Base-by-base conservation (phyloP, 2,888 invertebrate genomes). In the Nysson spinosus region DNA sequence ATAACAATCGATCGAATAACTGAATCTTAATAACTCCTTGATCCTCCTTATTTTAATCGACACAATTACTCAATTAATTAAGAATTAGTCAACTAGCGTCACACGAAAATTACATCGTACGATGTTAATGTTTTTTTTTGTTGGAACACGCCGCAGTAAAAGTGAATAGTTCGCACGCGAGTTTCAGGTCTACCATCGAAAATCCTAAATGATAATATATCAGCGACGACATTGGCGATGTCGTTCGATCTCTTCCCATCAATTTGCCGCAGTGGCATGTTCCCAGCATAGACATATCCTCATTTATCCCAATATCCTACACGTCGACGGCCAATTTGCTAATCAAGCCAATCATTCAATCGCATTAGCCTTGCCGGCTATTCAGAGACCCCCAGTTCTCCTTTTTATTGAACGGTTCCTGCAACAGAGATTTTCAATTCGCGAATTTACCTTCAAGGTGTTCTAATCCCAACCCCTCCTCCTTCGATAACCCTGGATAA, bases 331-430 rank as follows among this genome's bases (percentile, higher is more conserved):
- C 71, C 84, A 86, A 85, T 86, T 86, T 85, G 77, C 83, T 83
- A 86, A 86, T 86, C 79, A 78, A 83, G 81, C 82, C 84, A 85
- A 86, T 86, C 85, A 84, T 84, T 79, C 85, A 83, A 85, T 85
- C 82, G 80, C 79, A 83, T 85, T 85, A 86, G 85, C 85, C 86
- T 86, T 85, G 86, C 80, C 76, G 76, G 72, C 73, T 77, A 81
- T 79, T 85, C 80, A 73, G 67, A 67, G 55, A 60, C 56, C 35
- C 72, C 54, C 70, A 75, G 69, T 67, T 72, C 71, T 68, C 57
- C 54, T 71, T 75, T 69, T 83, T 82, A 84, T 83, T 83, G 78
- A 75, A 51, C 67, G 77, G 82, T 83, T 84, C 83, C 82, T 83
- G 83, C 77, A 57, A 58, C 60, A 57, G 64, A n/a, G 56, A 67